Percentiles rank a stretch among this genome's conserved stretches.
Conservation (phyloP, 30 jellyfish, hydroid and myxozoan species). For the Aurelia coerulea region DNA sequence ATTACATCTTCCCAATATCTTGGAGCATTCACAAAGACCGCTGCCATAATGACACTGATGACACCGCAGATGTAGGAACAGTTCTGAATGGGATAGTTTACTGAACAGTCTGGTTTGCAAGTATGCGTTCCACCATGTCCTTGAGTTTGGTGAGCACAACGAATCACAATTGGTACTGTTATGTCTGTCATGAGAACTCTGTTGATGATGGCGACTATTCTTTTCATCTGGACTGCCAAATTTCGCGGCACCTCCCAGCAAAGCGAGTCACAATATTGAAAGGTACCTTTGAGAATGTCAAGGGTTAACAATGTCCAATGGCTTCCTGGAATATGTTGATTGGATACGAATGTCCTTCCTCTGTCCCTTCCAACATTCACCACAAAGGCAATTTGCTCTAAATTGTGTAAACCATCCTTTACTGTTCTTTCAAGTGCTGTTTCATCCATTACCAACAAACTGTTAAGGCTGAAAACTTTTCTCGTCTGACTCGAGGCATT, state of each 20-base stretch:
- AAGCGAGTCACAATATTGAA: slow-evolving; percentile 35
- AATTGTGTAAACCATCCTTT: too few species aligned
- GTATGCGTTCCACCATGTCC: not conserved
- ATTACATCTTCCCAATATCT: too few species aligned
- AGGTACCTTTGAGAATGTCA: not conserved
- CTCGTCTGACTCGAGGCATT: too few species aligned
- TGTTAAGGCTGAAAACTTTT: too few species aligned
- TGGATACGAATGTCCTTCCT: slow-evolving; percentile 18
- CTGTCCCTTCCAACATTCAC: not conserved
- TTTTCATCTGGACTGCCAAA: slow-evolving; percentile 11
- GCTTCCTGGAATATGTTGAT: slow-evolving; percentile 4
- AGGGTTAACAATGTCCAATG: slow-evolving; percentile 32
- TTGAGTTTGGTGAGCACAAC: slow-evolving; percentile 3
- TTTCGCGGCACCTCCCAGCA: slow-evolving; percentile 36
- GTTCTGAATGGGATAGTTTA: too few species aligned
- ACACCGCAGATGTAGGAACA: too few species aligned
- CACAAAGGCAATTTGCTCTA: not conserved
- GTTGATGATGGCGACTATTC: slow-evolving; percentile 20
- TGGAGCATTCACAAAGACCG: too few species aligned
- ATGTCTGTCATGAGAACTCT: slow-evolving; percentile 30
- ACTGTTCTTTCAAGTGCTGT: too few species aligned
- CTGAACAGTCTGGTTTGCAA: slow-evolving; percentile 2
- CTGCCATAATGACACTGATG: too few species aligned
- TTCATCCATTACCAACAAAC: too few species aligned
- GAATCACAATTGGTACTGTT: not conserved